Conservation (phyloP, 2,797 vertebrate genomes). For the Falco novaeseelandiae region DNA sequence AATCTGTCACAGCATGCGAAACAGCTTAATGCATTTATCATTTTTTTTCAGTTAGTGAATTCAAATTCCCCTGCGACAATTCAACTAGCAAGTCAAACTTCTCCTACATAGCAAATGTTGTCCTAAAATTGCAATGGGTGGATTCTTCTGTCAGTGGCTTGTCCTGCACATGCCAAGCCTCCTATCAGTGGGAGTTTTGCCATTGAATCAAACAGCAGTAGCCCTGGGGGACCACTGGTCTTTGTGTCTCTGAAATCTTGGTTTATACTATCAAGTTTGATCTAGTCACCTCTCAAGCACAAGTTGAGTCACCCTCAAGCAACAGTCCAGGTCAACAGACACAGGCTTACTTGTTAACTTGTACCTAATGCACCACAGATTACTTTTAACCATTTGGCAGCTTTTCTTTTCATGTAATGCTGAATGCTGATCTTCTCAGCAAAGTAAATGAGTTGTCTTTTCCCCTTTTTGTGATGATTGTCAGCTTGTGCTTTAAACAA, state of each 20-base stretch:
- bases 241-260: neutral
- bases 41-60: conserved; percentile 40
- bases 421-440: neutral
- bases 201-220: neutral
- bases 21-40: conserved; percentile 59
- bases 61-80: conserved; percentile 14
- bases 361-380: neutral
- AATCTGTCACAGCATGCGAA: conserved; percentile 63
- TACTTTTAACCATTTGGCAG: neutral
- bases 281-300: neutral
- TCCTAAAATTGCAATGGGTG: neutral
- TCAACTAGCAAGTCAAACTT: conserved; percentile 16
- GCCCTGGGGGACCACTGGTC: neutral
- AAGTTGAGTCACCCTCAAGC: neutral
- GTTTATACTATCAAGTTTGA: neutral
- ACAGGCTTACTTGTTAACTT: neutral
- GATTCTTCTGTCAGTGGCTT: neutral
- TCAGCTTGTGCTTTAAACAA: neutral
- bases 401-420: neutral
- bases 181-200: neutral
- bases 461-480: neutral
- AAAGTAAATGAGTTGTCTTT: neutral
- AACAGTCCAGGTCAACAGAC: neutral
- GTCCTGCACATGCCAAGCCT: neutral
- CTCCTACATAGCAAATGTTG: neutral